phyloP scores from a whole-genome alignment of 2,797 vertebrate species.

The Gymnodraco acuticeps region DNA sequence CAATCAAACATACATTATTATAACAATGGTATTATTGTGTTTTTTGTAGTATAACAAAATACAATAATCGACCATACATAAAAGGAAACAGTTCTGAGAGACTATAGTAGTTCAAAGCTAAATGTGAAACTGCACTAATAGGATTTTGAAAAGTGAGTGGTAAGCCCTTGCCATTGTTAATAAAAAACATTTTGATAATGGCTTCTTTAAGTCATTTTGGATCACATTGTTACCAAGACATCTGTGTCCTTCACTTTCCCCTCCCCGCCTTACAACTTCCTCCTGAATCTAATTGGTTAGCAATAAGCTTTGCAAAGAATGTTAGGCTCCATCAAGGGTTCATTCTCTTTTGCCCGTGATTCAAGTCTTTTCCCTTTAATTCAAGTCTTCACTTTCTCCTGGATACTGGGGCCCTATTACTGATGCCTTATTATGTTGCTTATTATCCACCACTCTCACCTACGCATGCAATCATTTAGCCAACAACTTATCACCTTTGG shows the following conservation, averaged over 20 bases:
- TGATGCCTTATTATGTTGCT: constrained; percentile 13
- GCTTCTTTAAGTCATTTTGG: neutral
- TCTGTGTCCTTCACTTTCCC: constrained; percentile 6
- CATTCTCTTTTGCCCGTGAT: constrained; percentile 12
- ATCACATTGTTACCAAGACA: neutral
- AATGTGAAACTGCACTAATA: neutral
- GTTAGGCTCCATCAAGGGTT: constrained; percentile 10
- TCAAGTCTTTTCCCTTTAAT: constrained; percentile 24
- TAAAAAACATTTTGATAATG: neutral
- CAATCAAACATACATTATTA: too few relatives aligned
- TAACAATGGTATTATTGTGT: too few relatives aligned
- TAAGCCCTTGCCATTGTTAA: neutral
- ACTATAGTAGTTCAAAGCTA: neutral
- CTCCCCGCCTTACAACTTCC: neutral
- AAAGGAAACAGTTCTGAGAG: neutral
- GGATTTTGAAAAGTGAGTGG: neutral
- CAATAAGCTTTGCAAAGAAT: constrained; percentile 1
- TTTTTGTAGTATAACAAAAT: too few relatives aligned
- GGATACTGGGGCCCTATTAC: constrained; percentile 22
- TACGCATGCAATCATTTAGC: constrained; percentile 10
- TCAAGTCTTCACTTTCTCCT: constrained; percentile 25
- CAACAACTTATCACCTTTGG: constrained; percentile 19
- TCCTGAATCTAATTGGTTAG: neutral
- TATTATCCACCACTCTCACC: constrained; percentile 31
- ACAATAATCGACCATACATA: too few relatives aligned